Evolutionary conservation across 2,888 invertebrate genomes (phyloP), one percentile per base, ranked within the genome.

Genomic region (Scelioninae gen. 2): DNA sequence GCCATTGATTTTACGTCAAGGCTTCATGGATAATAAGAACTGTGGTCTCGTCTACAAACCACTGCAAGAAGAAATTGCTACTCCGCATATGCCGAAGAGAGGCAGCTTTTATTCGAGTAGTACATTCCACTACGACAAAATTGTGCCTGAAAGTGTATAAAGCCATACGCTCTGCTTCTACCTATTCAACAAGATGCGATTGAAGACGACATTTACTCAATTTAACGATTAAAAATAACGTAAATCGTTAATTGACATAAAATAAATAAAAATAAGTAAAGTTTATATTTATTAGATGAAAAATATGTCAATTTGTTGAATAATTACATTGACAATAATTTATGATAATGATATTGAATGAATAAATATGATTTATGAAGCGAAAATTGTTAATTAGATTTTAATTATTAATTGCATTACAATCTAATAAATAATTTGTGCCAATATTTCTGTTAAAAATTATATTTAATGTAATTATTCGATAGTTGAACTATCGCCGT

Each of bases 31-130:
- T 72, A 92, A 91, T 87, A 92, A 91, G 81, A 92, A 92, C 84
- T 92, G 92, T 78, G 92, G 92, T 2, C 89, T 93, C 70, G 92
- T 94, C 15, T 94, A 94, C 86, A 92, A 92, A 81, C 93, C 93
- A 77, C 87, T 94, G 60, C 92, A 93, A 9, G 94, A 94, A 84
- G 94, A 94, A 78, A 90, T 93, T 77, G 89, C 89, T 9, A 91
- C 91, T 48, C 90, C 91, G 2, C 87, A 90, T 81, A 90, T 92
- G 80, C 92, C 93, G 50, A 93, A 86, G 69, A 78, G 85, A 4
- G 84, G 85, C 63, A 85, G 85, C 61, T 89, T 89, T 35, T 90
- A 90, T 78, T 89, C 90, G 74, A 90, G 90, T 85, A 90, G 90
- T 84, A 89, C 90, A 65, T 90, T 90, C 87, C 90, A 90, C 81